Percentiles rank a stretch among this genome's conserved stretches.
phyloP scores from a whole-genome alignment of 2,113 vertebrate species.

The Syngnathus scovelli region DNA sequence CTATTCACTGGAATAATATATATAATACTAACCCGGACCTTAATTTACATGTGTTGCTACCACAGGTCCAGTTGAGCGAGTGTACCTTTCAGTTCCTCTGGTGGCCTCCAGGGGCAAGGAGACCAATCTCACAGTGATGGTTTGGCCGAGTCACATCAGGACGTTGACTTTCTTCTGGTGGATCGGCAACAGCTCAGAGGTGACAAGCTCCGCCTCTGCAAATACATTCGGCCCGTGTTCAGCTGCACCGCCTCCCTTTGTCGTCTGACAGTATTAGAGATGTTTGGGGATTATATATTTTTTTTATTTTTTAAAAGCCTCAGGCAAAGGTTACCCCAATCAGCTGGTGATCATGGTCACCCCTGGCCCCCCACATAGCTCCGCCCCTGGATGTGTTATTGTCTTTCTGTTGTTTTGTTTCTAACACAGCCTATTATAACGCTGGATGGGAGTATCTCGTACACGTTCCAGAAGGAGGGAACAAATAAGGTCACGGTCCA shows the following conservation, averaged over 20 bases:
- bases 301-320: too few species aligned
- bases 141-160: constrained; percentile 86
- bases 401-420: constrained; percentile 41
- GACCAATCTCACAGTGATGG: constrained; percentile 83
- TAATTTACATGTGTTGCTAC: constrained; percentile 22
- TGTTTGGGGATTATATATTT: not conserved
- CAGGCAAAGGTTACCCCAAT: too few species aligned
- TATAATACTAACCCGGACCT: not conserved
- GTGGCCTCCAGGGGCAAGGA: constrained; percentile 84
- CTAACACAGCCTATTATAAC: constrained; percentile 86
- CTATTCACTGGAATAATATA: too few species aligned
- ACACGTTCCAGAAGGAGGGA: constrained; percentile 77
- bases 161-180: constrained; percentile 94
- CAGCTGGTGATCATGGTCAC: too few species aligned
- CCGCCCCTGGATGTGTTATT: constrained; percentile 8
- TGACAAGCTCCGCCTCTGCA: constrained; percentile 44
- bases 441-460: constrained; percentile 86
- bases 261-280: not conserved
- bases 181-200: constrained; percentile 94
- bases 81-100: constrained; percentile 84
- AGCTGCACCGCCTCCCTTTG: not conserved
- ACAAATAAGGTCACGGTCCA: constrained; percentile 86
- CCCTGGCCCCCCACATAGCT: too few species aligned
- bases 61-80: constrained; percentile 84
- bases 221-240: not conserved